These are phyloP conservation scores for Cyanocitta stelleri DNA, from an alignment of 2,113 vertebrate species.

Conservation along the genomic window DNA sequence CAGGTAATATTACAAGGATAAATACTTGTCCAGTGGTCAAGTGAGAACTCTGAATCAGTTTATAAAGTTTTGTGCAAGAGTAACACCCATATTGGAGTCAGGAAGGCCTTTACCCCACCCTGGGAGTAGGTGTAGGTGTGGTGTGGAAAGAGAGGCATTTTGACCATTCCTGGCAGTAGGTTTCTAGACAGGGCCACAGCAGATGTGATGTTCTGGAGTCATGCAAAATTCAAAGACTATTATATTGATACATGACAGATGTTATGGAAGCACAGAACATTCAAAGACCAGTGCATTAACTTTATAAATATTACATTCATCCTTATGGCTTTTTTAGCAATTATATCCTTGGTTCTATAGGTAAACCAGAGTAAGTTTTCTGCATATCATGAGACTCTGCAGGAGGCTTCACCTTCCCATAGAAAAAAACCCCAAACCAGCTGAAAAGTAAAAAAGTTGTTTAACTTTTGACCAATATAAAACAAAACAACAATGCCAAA, in stretches of 20 bases:
- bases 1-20: background rate
- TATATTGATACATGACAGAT: constrained; percentile 23
- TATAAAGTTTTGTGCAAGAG: background rate
- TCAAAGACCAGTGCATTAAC: constrained; percentile 23
- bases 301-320: constrained; percentile 28
- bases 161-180: background rate
- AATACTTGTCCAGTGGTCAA: background rate
- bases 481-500: background rate
- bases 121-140: background rate
- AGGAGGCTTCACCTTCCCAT: background rate
- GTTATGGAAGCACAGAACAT: background rate
- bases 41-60: background rate
- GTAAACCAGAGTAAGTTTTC: background rate
- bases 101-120: background rate
- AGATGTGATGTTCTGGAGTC: background rate
- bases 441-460: background rate
- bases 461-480: background rate
- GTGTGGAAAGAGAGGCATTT: background rate
- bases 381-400: background rate
- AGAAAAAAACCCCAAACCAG: background rate
- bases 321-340: constrained; percentile 1
- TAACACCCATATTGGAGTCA: background rate
- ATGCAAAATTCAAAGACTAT: constrained; percentile 36
- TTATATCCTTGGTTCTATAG: background rate
- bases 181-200: background rate